phyloP scores from a whole-genome alignment of 2,797 vertebrate species.

The Melanotaenia parkinsoni region DNA sequence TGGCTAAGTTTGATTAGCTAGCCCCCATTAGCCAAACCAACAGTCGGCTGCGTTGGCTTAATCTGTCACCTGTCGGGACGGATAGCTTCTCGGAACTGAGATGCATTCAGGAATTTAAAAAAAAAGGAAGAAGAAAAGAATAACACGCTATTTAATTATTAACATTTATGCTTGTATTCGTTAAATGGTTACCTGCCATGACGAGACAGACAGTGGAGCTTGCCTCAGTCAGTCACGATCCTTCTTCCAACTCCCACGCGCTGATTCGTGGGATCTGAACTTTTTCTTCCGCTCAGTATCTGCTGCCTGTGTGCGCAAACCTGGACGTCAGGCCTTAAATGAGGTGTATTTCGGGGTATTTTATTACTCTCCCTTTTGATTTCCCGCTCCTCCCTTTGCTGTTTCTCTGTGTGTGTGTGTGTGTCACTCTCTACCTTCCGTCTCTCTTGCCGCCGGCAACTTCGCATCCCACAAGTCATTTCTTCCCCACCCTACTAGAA shows the following conservation, averaged over 20 bases:
- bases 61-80: background rate
- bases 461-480: constrained; percentile 71
- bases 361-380: background rate
- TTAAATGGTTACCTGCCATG: constrained; percentile 83
- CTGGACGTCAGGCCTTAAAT: constrained; percentile 15
- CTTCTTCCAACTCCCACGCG: constrained; percentile 78
- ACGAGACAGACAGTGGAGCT: constrained; percentile 79
- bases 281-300: constrained; percentile 61
- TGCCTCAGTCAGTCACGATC: constrained; percentile 76
- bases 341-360: background rate
- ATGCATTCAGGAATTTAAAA: background rate
- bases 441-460: constrained; percentile 53
- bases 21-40: constrained; percentile 36
- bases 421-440: constrained; percentile 22
- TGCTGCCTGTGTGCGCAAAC: constrained; percentile 24
- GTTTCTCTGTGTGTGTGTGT: background rate
- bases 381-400: constrained; percentile 39
- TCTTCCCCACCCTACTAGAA: constrained; percentile 52
- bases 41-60: constrained; percentile 1
- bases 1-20: constrained; percentile 42
- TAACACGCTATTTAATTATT: background rate
- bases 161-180: background rate
- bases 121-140: background rate
- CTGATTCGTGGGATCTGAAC: constrained; percentile 69
- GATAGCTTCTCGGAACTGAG: background rate